Evolutionary conservation across 2,113 vertebrate species (phyloP), one percentile per base, ranked within the genome.

Genomic region (Lipophrys pholis): DNA sequence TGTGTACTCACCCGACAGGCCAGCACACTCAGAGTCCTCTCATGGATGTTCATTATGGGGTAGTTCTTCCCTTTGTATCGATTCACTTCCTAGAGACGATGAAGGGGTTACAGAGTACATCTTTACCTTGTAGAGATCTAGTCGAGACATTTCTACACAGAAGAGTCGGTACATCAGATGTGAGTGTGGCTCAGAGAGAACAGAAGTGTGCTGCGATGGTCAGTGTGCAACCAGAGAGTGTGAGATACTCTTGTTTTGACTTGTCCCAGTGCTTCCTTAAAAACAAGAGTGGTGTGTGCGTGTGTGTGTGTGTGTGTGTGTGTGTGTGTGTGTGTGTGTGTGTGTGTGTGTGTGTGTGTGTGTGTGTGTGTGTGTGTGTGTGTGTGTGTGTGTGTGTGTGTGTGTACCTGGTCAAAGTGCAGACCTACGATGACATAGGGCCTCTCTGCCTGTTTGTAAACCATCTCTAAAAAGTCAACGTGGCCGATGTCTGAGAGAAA

Each of bases 31-130:
- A 99, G 95, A 0, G 97, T 99, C 71, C 98, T 93, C 91, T 99
- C 97, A 0, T 99, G 98, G 84, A 99, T 94, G 89, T 98, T 99
- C 98, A 99, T 99, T 90, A 99, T 99, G 8, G 98, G 98, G 61
- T 99, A 99, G 90, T 99, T 99, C 94, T 99, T 99, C 53, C 97
- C 95, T 80, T 99, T 99, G 94, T 99, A 99, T 21, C 94, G 96
- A 85, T 99, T 99, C 48, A 99, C 98, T 87, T 99, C 97, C 98
- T 99, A 70, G 16, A 45, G 38, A 70, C 6, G 72, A n/a, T 0
- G 6, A 73, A 2, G 6, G 60, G 3, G 38, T 60, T 9, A 41
- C 6, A 42, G 9, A 59, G 2, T 11, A 15, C 1, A 40, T 72
- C 61, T 2, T 48, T 1, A n/a, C 42, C 5, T 11, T 30, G 63